Evolutionary conservation across 2,113 vertebrate genomes (phyloP).

Genomic region (Phylloscopus whistleri): DNA sequence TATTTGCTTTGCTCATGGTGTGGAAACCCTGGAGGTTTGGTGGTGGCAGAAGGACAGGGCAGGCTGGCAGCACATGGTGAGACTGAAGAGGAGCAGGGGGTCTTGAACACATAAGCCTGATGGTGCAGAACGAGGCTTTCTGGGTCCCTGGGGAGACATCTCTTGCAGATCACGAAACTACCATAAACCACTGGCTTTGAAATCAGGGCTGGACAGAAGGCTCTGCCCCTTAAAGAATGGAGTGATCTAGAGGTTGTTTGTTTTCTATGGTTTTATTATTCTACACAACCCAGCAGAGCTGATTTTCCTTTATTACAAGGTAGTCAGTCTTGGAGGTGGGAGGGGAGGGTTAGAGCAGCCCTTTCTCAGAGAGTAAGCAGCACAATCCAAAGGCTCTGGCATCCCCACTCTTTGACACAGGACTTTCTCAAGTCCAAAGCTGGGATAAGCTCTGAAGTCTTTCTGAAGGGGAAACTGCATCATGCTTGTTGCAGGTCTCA

Average conservation of each 20-base stretch:
- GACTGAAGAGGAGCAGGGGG: neutral
- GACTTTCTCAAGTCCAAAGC: neutral
- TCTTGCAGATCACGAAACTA: neutral
- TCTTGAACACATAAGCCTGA: neutral
- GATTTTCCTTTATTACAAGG: neutral
- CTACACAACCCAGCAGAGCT: neutral
- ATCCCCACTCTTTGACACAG: neutral
- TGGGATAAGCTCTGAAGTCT: neutral
- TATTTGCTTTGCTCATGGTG: neutral
- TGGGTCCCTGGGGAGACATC: neutral
- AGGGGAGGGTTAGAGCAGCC: neutral
- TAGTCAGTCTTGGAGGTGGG: neutral
- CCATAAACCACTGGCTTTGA: neutral
- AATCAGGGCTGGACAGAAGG: neutral
- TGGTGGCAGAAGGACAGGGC: neutral
- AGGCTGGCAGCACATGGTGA: neutral
- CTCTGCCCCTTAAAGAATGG: neutral
- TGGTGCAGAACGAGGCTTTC: neutral
- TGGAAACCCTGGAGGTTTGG: neutral
- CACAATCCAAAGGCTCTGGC: neutral
- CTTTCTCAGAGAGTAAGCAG: accelerated
- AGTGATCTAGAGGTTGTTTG: neutral
- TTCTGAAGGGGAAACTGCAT: neutral
- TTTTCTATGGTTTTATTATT: neutral
- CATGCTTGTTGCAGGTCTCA: neutral